Evolutionary conservation across 2,797 vertebrate species (phyloP).

Genomic region (Spatula clypeata): DNA sequence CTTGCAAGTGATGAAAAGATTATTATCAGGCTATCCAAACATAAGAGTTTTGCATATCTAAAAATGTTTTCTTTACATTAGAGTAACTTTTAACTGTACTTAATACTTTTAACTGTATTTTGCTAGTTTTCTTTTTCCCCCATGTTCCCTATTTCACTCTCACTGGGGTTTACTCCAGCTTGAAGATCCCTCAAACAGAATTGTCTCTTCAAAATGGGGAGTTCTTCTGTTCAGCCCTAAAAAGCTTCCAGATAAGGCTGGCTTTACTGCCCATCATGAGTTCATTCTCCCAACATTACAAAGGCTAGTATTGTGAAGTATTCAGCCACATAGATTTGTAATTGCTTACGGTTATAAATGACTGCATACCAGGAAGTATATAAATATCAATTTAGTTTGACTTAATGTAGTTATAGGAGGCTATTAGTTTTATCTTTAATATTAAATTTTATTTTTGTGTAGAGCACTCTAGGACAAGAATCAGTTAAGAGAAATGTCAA

Average conservation of each 20-base stretch:
- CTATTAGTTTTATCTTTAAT: conserved; percentile 45
- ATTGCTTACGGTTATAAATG: neutral
- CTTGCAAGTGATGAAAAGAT: neutral
- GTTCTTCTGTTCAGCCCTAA: neutral
- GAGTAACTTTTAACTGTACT: neutral
- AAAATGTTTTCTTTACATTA: neutral
- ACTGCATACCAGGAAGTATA: neutral
- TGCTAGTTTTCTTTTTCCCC: neutral
- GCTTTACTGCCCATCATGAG: neutral
- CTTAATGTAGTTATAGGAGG: conserved; percentile 21
- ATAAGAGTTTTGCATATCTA: neutral
- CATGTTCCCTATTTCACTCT: neutral
- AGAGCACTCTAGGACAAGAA: neutral
- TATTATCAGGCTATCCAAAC: neutral
- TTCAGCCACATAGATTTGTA: neutral
- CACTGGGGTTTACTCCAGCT: neutral
- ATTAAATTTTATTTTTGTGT: neutral
- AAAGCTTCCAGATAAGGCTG: neutral
- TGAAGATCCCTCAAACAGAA: neutral
- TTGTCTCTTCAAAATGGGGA: neutral
- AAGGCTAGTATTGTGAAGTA: neutral
- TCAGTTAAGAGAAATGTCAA: neutral
- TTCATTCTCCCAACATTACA: accelerated
- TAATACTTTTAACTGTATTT: neutral
- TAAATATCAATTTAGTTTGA: conserved; percentile 44